Conservation (phyloP, 2,113 vertebrate species). For the Corydoras maculifer region DNA sequence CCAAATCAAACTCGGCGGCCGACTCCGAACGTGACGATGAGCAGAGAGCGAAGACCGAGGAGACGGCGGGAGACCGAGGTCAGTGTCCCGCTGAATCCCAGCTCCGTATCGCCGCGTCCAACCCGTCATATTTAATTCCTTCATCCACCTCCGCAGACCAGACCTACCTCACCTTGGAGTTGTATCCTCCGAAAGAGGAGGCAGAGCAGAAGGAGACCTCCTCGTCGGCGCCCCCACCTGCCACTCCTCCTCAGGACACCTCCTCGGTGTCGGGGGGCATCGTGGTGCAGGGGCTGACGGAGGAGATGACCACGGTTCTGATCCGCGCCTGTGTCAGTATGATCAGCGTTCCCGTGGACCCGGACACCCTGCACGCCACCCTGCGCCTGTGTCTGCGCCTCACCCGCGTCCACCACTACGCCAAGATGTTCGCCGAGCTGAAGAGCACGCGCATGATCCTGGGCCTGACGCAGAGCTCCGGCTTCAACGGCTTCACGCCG, state of each 20-base stretch:
- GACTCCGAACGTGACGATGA: conserved; percentile 80
- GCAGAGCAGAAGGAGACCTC: conserved; percentile 55
- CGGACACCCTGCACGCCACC: conserved; percentile 88
- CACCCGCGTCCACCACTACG: conserved; percentile 84
- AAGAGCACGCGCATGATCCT: conserved; percentile 90
- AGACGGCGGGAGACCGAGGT: conserved; percentile 58
- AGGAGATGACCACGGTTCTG: conserved; percentile 85
- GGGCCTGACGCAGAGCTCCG: conserved; percentile 81
- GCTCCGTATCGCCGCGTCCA: too few relatives aligned
- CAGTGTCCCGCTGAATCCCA: not conserved
- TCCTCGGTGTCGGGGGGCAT: conserved; percentile 58
- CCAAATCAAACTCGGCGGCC: conserved; percentile 70
- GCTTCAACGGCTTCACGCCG: conserved; percentile 89
- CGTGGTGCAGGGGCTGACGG: conserved; percentile 79
- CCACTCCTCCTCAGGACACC: conserved; percentile 49
- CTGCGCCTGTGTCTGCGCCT: conserved; percentile 85
- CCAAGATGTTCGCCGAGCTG: conserved; percentile 91
- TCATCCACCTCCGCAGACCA: conserved; percentile 50
- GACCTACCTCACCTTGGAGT: conserved; percentile 55
- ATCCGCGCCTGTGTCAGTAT: conserved; percentile 90
- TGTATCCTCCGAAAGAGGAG: conserved; percentile 63
- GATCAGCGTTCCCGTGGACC: conserved; percentile 89
- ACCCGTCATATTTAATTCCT: not conserved
- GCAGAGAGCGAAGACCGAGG: conserved; percentile 58
- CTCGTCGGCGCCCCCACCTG: conserved; percentile 40